phyloP scores from a whole-genome alignment of 2,888 invertebrate species.

The Stramonita haemastoma region DNA sequence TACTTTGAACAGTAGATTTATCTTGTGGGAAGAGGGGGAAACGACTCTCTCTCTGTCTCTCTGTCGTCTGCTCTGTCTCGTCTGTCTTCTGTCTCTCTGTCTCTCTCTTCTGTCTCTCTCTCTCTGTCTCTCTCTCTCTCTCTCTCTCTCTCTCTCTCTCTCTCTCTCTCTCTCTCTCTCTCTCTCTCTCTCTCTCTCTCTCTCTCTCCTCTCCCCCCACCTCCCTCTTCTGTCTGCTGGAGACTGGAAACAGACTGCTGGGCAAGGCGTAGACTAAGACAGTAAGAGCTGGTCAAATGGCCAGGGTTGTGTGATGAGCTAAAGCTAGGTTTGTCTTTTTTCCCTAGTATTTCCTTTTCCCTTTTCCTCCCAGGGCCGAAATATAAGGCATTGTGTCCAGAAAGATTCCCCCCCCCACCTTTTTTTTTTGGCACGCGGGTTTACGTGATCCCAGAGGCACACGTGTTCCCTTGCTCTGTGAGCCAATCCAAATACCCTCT shows the following conservation, averaged over 20 bases:
- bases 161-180: background rate
- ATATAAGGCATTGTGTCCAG: too few relatives aligned
- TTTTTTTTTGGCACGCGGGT: background rate
- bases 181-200: background rate
- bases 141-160: background rate
- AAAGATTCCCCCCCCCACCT: background rate
- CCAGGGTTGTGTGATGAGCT: too few relatives aligned
- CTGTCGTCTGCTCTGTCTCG: background rate
- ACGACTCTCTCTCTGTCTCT: conserved; percentile 8
- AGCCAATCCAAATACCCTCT: background rate
- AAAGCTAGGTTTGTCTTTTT: too few relatives aligned
- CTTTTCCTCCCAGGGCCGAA: too few relatives aligned
- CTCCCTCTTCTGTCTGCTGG: background rate
- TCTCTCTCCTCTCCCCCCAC: background rate
- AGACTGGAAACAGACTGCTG: too few relatives aligned
- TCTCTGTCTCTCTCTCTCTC: background rate
- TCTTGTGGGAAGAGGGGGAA: background rate
- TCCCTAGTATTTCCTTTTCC: too few relatives aligned
- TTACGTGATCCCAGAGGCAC: background rate
- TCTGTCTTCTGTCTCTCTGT: background rate
- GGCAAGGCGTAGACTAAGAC: too few relatives aligned
- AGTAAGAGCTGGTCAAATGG: too few relatives aligned
- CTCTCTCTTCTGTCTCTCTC: background rate
- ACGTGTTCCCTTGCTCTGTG: background rate
- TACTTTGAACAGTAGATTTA: background rate